Evolutionary conservation across 2,113 vertebrate genomes (phyloP), one percentile per base, ranked within the genome.

Genomic region (Oreotrochilus melanogaster): DNA sequence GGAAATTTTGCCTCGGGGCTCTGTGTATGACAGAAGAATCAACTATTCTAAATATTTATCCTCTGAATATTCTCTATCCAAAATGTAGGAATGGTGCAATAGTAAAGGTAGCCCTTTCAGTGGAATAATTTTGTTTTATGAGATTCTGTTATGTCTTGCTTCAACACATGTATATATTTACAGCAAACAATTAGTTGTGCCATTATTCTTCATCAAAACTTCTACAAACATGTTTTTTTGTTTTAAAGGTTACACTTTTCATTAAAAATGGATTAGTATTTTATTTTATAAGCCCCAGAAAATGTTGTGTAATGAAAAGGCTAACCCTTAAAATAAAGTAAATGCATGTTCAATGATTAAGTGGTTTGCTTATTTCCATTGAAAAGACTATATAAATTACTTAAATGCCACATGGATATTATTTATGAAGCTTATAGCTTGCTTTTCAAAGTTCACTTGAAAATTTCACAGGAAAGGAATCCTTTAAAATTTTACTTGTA

Each of bases 381-480:
- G 88, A 96, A 70, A 97, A 95, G 93, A 94, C 85, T 92, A 89
- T 86, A 88, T 91, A 86, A 82, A 92, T 96, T 92, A 96, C 94
- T 97, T 94, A 96, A 87, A 92, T 95, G 64, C 70, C 88, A 87
- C 51, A 69, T 39, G 64, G 87, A 91, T 31, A 14, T 86, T 81
- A 76, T 87, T 93, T 95, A 95, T 96, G 86, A 97, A 93, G 73
- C 73, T 60, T 91, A 97, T 87, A 89, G 60, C 89, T 95, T 92
- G 85, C 89, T 86, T 96, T 97, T 94, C 81, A 72, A 89, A 94
- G 53, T 88, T 84, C 61, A 61, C 33, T 86, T 83, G n/a, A 71
- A 86, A 66, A 31, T 83, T 28, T 66, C 67, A 79, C 72, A 71
- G 16, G 54, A 76, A 48, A 56, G 9, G 39, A 33, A 79, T 91